Conservation (phyloP, 2,888 invertebrate genomes). For the Melanophora roralis region DNA sequence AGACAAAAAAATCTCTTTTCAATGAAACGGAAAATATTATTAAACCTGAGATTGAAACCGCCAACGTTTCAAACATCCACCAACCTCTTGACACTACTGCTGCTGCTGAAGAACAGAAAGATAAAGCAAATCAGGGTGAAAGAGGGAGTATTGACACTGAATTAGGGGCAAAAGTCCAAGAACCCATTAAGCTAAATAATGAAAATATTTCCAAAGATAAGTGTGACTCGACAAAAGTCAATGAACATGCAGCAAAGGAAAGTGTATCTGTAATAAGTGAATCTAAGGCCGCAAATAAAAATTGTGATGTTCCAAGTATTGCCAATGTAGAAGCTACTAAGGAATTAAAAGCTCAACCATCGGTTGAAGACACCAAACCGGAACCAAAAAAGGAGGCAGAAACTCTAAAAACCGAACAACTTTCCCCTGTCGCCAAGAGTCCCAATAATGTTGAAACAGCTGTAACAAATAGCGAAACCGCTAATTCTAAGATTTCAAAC, state of each 20-base stretch:
- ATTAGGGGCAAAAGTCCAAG: background rate
- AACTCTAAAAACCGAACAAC: slow-evolving; percentile 48
- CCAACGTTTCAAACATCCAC: background rate
- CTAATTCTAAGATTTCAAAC: background rate
- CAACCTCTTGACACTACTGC: background rate
- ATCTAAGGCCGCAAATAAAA: background rate
- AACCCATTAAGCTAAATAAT: background rate
- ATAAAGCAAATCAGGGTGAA: slow-evolving; percentile 3
- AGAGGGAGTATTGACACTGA: background rate
- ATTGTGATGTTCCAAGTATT: background rate
- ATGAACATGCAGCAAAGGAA: background rate
- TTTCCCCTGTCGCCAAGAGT: slow-evolving; percentile 33
- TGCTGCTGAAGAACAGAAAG: background rate
- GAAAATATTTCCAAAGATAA: background rate
- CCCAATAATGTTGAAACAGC: background rate
- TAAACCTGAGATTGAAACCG: slow-evolving; percentile 52
- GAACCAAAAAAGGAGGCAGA: slow-evolving; percentile 40
- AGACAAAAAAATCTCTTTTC: slow-evolving; percentile 75
- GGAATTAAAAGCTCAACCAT: background rate
- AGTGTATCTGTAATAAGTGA: slow-evolving; percentile 39
- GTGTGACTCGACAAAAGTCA: background rate
- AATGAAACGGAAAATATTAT: slow-evolving; percentile 64
- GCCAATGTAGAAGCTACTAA: background rate
- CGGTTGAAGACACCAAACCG: slow-evolving; percentile 2
- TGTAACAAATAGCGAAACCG: background rate